A percentile compares a stretch with the other conserved stretches of the same genome.
phyloP scores from a whole-genome alignment of 2,888 invertebrate species.

The Lochmaea crataegi region DNA sequence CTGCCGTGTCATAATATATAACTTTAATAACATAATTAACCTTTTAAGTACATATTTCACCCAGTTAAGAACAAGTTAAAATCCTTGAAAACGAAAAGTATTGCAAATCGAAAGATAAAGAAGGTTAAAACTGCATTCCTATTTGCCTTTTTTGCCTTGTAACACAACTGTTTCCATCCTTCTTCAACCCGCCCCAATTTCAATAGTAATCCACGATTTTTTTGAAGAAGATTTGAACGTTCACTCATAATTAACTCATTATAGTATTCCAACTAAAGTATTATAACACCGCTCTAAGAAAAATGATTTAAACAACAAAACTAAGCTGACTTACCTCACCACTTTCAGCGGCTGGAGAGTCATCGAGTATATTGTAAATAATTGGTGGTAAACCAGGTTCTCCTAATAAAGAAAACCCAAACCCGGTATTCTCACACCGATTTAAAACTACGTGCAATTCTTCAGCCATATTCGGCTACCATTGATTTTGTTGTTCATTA shows the following conservation, averaged over 20 bases:
- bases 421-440: conserved; percentile 88
- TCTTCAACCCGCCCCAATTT: conserved; percentile 33
- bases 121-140: conserved; percentile 53
- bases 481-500: conserved; percentile 56
- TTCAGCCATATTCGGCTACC: conserved; percentile 78
- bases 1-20: conserved; percentile 18
- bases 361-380: conserved; percentile 92
- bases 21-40: conserved; percentile 24
- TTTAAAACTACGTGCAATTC: conserved; percentile 89
- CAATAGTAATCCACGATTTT: conserved; percentile 12
- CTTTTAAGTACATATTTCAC: conserved; percentile 27
- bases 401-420: conserved; percentile 91
- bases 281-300: not conserved
- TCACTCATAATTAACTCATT: not conserved
- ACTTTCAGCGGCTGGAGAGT: conserved; percentile 92
- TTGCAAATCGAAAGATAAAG: conserved; percentile 39
- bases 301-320: conserved; percentile 13
- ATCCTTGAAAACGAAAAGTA: conserved; percentile 31
- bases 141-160: conserved; percentile 46
- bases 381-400: conserved; percentile 93
- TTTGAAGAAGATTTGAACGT: not conserved
- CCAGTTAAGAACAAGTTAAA: conserved; percentile 28
- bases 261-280: not conserved
- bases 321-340: conserved; percentile 77
- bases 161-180: conserved; percentile 45